These are phyloP conservation scores for Noctuana brunneofusca DNA, from an alignment of 2,888 invertebrate species.

Conservation along the genomic window DNA sequence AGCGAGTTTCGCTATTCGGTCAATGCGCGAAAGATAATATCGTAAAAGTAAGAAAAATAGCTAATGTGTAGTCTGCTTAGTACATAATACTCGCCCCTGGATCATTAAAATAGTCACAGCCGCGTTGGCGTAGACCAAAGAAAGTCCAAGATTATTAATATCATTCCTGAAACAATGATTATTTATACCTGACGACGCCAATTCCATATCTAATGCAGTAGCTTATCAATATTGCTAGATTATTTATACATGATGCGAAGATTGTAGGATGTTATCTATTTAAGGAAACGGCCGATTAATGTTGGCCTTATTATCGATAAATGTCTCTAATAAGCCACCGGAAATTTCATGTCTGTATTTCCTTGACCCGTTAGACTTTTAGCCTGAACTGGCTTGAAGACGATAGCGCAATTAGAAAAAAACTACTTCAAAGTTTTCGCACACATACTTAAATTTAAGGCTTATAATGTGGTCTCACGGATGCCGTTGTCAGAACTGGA, in stretches of 20 bases:
- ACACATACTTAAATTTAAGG: too few relatives aligned
- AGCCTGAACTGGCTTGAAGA: neutral
- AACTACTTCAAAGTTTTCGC: too few relatives aligned
- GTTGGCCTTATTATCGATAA: neutral
- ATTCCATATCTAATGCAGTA: neutral
- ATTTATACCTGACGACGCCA: neutral
- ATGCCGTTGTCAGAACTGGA: too few relatives aligned
- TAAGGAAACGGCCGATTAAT: neutral
- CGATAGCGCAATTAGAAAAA: too few relatives aligned
- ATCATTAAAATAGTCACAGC: conserved; percentile 14
- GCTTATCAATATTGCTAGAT: neutral
- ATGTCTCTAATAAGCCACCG: neutral
- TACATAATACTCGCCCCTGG: neutral
- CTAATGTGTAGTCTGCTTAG: too few relatives aligned
- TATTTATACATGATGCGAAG: neutral
- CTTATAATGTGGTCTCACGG: too few relatives aligned
- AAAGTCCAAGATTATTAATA: conserved; percentile 11
- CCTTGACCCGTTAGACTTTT: neutral
- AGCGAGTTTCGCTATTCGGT: neutral
- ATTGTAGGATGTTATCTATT: neutral
- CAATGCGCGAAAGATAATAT: neutral
- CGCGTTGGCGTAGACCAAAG: conserved; percentile 10
- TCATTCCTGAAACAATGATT: neutral
- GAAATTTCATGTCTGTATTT: neutral
- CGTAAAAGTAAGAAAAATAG: too few relatives aligned